A percentile compares a stretch with the other conserved stretches of the same genome.
Evolutionary conservation across 2,797 vertebrate species (phyloP).

Genomic region (Parauchenoglanis ngamensis): DNA sequence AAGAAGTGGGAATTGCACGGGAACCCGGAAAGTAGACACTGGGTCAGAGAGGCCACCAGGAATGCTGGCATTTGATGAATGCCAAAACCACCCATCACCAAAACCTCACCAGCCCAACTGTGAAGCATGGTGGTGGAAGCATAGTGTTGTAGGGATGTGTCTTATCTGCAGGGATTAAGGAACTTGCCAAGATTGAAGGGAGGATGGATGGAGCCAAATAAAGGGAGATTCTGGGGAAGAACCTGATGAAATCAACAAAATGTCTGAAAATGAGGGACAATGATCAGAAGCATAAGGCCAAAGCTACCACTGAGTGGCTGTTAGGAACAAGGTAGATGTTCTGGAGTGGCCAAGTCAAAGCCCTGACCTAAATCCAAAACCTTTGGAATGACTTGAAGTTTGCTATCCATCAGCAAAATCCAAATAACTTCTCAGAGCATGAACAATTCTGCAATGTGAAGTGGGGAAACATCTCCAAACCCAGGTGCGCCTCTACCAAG

Average conservation of each 20-base stretch:
- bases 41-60: too few relatives aligned
- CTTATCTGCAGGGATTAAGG: background rate
- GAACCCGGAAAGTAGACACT: too few relatives aligned
- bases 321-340: background rate
- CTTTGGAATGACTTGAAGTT: background rate
- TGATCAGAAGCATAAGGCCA: background rate
- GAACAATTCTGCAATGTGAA: background rate
- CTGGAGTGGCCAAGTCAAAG: background rate
- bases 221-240: background rate
- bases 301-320: background rate
- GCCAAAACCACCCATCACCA: background rate
- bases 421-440: background rate
- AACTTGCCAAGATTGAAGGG: background rate
- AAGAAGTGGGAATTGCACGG: too few relatives aligned
- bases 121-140: background rate
- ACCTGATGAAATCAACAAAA: background rate
- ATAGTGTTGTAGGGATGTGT: background rate
- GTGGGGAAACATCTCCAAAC: too few relatives aligned
- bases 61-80: too few relatives aligned
- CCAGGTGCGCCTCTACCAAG: too few relatives aligned
- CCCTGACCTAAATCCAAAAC: background rate
- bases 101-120: background rate
- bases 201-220: background rate
- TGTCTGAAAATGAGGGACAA: background rate
- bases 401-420: background rate